Conservation (phyloP, 2,113 vertebrate genomes). For the Camelus dromedarius region DNA sequence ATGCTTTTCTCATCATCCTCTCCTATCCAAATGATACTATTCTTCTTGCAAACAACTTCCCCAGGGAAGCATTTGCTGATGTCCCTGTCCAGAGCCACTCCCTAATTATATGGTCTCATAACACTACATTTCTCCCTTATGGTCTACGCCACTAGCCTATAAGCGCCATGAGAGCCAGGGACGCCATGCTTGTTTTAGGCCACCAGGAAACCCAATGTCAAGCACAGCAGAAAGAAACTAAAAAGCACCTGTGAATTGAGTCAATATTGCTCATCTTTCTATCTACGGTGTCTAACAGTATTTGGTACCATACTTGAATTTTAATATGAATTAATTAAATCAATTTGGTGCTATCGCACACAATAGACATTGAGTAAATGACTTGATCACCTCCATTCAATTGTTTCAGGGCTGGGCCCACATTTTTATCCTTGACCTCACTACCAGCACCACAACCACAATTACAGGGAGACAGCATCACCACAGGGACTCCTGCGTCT, state of each 20-base stretch:
- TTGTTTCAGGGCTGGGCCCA: neutral
- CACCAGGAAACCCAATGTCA: neutral
- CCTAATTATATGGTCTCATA: neutral
- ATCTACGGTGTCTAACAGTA: neutral
- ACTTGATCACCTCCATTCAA: neutral
- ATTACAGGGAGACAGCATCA: neutral
- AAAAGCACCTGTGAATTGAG: neutral
- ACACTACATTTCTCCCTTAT: neutral
- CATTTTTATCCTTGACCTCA: neutral
- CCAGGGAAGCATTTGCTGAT: neutral
- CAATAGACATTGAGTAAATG: neutral
- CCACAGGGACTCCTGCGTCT: neutral
- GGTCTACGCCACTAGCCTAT: neutral
- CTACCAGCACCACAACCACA: neutral
- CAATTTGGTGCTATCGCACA: neutral
- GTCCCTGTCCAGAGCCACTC: neutral
- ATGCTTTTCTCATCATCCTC: neutral
- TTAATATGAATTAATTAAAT: neutral
- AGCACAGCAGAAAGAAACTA: conserved; percentile 17
- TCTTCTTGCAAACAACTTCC: neutral
- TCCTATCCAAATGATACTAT: neutral
- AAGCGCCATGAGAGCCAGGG: neutral
- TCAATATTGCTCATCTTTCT: neutral
- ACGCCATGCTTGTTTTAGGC: neutral
- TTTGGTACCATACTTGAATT: neutral